Base-by-base conservation (phyloP, 2,888 invertebrate species). In the Lathronympha strigana region DNA sequence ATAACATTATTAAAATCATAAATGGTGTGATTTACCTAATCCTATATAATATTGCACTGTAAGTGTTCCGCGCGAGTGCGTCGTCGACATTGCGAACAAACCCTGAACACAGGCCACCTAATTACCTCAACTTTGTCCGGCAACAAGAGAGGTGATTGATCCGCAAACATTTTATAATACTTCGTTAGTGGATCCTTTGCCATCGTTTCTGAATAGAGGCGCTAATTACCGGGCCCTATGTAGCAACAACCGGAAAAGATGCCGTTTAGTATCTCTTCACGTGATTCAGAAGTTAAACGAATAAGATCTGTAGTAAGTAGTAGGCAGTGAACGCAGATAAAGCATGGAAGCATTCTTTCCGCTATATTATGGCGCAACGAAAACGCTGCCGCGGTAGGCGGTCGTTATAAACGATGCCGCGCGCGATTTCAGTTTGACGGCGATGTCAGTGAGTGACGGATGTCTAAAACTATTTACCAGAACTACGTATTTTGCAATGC, bases 111-210 rank as follows among this genome's bases (percentile, higher is more conserved):
- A 31, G 19, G 21, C 57, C 45, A 25, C n/a, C n/a, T 25, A 45
- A 45, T 57, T 45, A 57, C 57, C 43, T 19, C 31, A 9, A 15
- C n/a, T 15, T n/a, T 25, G 43, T 40, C 25, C 43, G 28, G 43
- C 19, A 57, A 57, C 57, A 57, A 57, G 57, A 43, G 57, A 45
- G 49, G 45, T 58, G 58, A 60, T 60, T 60, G 58, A 60, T 60
- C 58, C 49, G 36, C 58, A 60, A 58, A 36, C 58, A 60, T 60
- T 60, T 60, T 21, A 60, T 60, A 60, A 60, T 49, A 36, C 47
- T 63, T 63, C 63, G 55, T 63, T 63, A 63, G 55, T 28, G 28
- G 47, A 49, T 55, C 25, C 36, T 62, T 33, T 21, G 25, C 47
- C 55, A 49, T 49, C 33, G 38, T 63, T 63, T 19, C 38, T 54